Percentiles rank a stretch among this genome's conserved stretches.
Evolutionary conservation across 2,888 invertebrate genomes (phyloP).

Genomic region (Nomada goodeniana): DNA sequence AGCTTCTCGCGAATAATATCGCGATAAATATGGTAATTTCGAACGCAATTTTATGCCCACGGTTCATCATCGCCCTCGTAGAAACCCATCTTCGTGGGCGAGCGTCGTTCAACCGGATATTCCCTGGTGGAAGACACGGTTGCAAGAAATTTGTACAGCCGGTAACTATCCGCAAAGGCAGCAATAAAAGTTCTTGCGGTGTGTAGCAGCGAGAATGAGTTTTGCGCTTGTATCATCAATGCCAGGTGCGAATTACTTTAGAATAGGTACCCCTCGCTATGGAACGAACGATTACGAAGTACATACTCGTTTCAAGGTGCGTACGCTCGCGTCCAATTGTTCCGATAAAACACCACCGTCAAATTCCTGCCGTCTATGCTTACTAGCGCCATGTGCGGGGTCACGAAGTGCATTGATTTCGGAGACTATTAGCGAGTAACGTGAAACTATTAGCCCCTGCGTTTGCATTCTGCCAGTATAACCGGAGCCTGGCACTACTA

Average conservation of each 20-base stretch:
- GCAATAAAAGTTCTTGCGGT: conserved; percentile 1
- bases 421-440: conserved; percentile 54
- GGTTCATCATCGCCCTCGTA: conserved; percentile 22
- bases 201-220: neutral
- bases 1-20: conserved; percentile 52
- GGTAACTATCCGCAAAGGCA: neutral
- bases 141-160: conserved; percentile 34
- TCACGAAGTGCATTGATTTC: conserved; percentile 39
- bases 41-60: conserved; percentile 56
- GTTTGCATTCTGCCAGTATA: conserved; percentile 63
- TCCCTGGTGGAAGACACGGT: neutral
- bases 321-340: conserved; percentile 18
- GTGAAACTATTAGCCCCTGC: conserved; percentile 54
- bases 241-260: no score
- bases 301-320: conserved; percentile 18
- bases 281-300: neutral
- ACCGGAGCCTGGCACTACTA: conserved; percentile 42
- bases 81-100: conserved; percentile 33
- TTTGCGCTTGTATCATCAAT: neutral
- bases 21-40: conserved; percentile 68
- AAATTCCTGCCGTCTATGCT: conserved; percentile 24
- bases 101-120: conserved; percentile 16
- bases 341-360: conserved; percentile 23
- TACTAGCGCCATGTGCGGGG: neutral
- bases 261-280: no score